Evolutionary conservation across 2,797 vertebrate genomes (phyloP), one percentile per base, ranked within the genome.

Genomic region (Chromobotia macracanthus): DNA sequence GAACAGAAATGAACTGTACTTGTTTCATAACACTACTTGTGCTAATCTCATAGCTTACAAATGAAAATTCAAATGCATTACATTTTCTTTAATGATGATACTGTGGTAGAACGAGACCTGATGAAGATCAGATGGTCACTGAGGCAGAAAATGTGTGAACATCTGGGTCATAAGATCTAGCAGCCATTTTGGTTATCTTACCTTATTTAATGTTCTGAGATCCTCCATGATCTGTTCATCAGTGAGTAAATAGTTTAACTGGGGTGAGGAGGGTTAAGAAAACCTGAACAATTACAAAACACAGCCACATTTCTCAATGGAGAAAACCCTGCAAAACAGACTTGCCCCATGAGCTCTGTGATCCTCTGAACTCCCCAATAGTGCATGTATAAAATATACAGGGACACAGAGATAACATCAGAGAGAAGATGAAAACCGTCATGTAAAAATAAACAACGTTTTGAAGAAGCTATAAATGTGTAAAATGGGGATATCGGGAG

Each of bases 171-270:
- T 2, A 19, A 35, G 7, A 8, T 1, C 3, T 10, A 58, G 51
- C 53, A 35, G 35, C 0, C 8, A 50, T 2, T 66, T 4, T 11
- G 25, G 25, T 56, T 66, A 46, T 58, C 65, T 80, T 84, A 97
- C 98, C 93, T 99, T 99, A 89, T 99, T 99, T 82, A 99, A 91
- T 0, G 95, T 97, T 87, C 97, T 94, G 83, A 99, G 90, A 87
- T 99, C 98, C 87, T 99, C 98, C 96, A 97, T 96, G 89, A 99
- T 99, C 89, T 99, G 98, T 68, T 99, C 98, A 63, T 99, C 98
- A 82, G 96, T 96, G 85, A 99, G 90, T 89, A 99, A 92, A 83
- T 99, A 99, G 91, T 99, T 99, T 72, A 99, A 91, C 95, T 99
- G 97, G 84, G 96, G 96, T 97, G 80, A 68, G 86, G 53, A 15